Evolutionary conservation across 2,113 vertebrate genomes (phyloP).

Genomic region (Pteropus alecto): DNA sequence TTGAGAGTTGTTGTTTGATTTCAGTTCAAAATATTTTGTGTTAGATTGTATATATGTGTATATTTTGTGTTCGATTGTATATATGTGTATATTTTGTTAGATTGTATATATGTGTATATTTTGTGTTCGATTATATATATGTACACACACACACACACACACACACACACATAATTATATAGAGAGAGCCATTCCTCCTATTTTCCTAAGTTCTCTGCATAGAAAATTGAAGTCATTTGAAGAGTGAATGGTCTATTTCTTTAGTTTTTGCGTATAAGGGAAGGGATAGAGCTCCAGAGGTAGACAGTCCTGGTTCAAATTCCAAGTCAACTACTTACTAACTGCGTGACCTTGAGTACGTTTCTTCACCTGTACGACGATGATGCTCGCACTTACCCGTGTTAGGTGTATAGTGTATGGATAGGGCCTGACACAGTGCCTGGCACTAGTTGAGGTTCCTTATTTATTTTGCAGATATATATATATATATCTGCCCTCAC

Average conservation of each 20-base stretch:
- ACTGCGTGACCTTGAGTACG: not conserved
- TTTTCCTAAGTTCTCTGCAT: not conserved
- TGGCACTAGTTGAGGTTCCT: not conserved
- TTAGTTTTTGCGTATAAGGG: not conserved
- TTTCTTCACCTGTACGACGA: not conserved
- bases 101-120: too few species aligned
- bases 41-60: not conserved
- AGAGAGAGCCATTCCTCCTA: not conserved
- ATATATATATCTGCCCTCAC: not conserved
- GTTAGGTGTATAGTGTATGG: too few species aligned
- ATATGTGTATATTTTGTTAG: too few species aligned
- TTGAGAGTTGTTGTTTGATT: not conserved
- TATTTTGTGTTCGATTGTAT: too few species aligned
- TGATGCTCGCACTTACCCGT: too few species aligned
- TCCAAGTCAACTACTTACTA: not conserved
- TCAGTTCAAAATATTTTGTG: not conserved
- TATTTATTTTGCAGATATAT: not conserved
- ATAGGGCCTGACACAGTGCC: not conserved
- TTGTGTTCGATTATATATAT: too few species aligned
- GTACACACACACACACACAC: too few species aligned
- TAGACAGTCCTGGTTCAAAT: not conserved
- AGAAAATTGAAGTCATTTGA: not conserved
- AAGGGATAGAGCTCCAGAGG: not conserved
- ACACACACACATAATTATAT: too few species aligned
- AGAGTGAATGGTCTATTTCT: not conserved